These are phyloP conservation scores for Guaruba guarouba DNA, from an alignment of 2,113 vertebrate genomes.

Conservation along the genomic window DNA sequence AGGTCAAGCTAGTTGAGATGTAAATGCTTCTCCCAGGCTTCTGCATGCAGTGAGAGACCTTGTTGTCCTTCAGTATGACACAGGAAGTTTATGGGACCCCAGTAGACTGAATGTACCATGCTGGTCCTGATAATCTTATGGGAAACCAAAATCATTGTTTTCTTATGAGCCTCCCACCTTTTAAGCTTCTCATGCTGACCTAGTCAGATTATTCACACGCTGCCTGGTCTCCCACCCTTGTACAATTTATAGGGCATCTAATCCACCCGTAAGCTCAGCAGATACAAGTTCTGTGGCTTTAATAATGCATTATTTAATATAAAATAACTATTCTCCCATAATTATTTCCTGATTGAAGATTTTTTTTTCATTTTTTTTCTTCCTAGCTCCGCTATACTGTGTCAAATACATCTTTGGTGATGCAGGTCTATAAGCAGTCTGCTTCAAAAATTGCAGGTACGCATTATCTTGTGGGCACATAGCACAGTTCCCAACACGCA, in stretches of 20 bases:
- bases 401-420: background rate
- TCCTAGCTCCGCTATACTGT: background rate
- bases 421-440: background rate
- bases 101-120: background rate
- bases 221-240: background rate
- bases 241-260: background rate
- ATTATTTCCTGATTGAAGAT: background rate
- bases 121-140: background rate
- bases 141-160: background rate
- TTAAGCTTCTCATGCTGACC: background rate
- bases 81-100: background rate
- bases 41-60: background rate
- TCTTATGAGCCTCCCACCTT: background rate
- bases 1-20: background rate
- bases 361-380: no score
- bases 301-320: background rate
- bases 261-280: background rate
- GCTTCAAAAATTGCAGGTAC: background rate
- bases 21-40: background rate
- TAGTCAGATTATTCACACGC: background rate
- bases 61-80: background rate
- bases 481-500: background rate
- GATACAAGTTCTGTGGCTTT: background rate
- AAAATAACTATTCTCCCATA: background rate
- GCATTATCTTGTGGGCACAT: background rate